Conservation (phyloP, 2,888 invertebrate genomes). For the Calliscelio sp. region DNA sequence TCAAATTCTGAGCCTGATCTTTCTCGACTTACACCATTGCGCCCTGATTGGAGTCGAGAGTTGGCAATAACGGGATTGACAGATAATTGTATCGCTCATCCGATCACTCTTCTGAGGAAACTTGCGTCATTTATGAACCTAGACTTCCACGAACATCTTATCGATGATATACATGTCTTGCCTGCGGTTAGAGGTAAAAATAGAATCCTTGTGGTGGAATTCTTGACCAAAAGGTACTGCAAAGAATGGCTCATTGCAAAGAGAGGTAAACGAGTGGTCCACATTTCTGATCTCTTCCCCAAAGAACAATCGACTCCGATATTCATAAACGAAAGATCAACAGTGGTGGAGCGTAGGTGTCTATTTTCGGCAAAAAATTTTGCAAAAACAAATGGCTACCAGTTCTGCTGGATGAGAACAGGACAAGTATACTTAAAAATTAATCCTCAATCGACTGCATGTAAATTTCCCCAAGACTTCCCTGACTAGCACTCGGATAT, state of each 20-base stretch:
- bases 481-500: no score
- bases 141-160: neutral
- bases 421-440: neutral
- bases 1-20: neutral
- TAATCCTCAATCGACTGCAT: neutral
- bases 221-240: neutral
- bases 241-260: constrained; percentile 6
- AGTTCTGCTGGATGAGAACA: neutral
- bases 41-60: neutral
- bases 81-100: neutral
- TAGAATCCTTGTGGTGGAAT: neutral
- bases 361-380: neutral
- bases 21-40: neutral
- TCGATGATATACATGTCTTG: neutral
- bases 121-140: neutral
- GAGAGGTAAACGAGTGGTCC: neutral
- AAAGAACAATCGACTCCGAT: neutral
- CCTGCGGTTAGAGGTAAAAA: neutral
- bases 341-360: no score
- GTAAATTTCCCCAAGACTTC: no score
- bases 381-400: neutral
- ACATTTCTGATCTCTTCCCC: neutral
- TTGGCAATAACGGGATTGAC: neutral
- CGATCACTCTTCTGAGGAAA: neutral
- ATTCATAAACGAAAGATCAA: neutral